Base-by-base conservation (phyloP, 2,797 vertebrate species). In the Bradypodion ventrale region DNA sequence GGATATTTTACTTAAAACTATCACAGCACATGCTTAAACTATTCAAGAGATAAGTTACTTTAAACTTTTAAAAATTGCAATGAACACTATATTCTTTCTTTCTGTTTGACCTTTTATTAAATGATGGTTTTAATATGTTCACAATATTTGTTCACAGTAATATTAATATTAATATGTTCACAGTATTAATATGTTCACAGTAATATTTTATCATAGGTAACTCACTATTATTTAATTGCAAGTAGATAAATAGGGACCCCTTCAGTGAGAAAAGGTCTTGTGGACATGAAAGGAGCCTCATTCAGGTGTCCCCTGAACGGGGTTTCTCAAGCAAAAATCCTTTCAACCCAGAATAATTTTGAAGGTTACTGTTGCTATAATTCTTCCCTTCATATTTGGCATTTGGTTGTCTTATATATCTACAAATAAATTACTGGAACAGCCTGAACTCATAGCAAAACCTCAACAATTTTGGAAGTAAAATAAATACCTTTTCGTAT, bases 91-190 rank as follows among this genome's bases (percentile, higher is more conserved):
- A 40, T 75, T 66, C 32, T 56, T 68, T 52, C 49, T 56, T 56
- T 56, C 52, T 21, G n/a, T 63, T 44, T 29, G n/a, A 7, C 3
- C 13, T 40, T 42, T 65, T 49, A 49, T 63, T 74, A 75, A 15
- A 66, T 8, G 3, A 59, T 44, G 29, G 32, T 74, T 16, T 66
- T 66, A 9, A 80, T 0, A 68, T 37, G 19, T 69, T 69, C 25
- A 42, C 37, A 2, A 0, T 0, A 75, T n/a, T n/a, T n/a, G n/a
- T 69, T 69, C 25, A 42, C 37, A 2, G 0, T 0, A 75, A 15
- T 10, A 15, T 77, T 19, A n/a, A n/a, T n/a, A n/a, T n/a, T n/a
- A n/a, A n/a, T n/a, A n/a, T n/a, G n/a, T n/a, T n/a, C n/a, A n/a
- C n/a, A n/a, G n/a, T n/a, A n/a, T 66, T 66, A 9, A 80, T 0